Evolutionary conservation across 2,888 invertebrate genomes (phyloP).

Genomic region (Sussaba pulchella): DNA sequence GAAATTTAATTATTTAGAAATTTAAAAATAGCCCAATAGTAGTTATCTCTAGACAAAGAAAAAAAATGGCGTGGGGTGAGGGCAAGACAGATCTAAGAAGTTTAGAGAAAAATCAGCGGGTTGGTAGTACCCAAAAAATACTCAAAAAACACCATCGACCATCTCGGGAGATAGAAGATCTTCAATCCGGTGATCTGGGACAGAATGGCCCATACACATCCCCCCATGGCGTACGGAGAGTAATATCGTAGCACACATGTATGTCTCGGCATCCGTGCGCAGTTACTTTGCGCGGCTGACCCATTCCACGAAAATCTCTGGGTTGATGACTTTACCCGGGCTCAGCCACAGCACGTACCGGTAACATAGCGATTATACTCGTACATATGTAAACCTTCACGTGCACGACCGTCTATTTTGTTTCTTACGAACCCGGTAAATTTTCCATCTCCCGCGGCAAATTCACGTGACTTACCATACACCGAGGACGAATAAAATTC

Average conservation of each 20-base stretch:
- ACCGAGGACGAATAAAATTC: slow-evolving; percentile 33
- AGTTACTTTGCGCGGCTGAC: slow-evolving; percentile 65
- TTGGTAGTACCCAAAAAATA: too few relatives aligned
- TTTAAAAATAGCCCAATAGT: too few relatives aligned
- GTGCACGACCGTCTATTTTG: slow-evolving; percentile 21
- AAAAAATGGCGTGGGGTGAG: too few relatives aligned
- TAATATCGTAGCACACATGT: slow-evolving; percentile 6
- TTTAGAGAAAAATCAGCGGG: too few relatives aligned
- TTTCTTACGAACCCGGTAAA: slow-evolving; percentile 44
- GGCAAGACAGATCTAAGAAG: too few relatives aligned
- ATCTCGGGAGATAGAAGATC: too few relatives aligned
- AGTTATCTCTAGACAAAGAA: too few relatives aligned
- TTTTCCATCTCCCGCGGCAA: slow-evolving; percentile 29
- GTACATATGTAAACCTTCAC: slow-evolving; percentile 19
- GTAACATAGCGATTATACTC: slow-evolving; percentile 3
- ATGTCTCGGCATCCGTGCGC: slow-evolving; percentile 38
- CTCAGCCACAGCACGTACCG: slow-evolving; percentile 14
- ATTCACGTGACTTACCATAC: slow-evolving; percentile 33
- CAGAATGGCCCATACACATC: too few relatives aligned
- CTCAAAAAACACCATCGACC: too few relatives aligned
- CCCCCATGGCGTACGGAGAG: background rate
- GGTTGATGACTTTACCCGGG: slow-evolving; percentile 54
- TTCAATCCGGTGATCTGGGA: too few relatives aligned
- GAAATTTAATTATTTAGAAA: too few relatives aligned
- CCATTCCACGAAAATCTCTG: slow-evolving; percentile 48